Percentiles rank a stretch among this genome's conserved stretches.
Evolutionary conservation across 2,888 invertebrate genomes (phyloP).

Genomic region (Ophonus ardosiacus): DNA sequence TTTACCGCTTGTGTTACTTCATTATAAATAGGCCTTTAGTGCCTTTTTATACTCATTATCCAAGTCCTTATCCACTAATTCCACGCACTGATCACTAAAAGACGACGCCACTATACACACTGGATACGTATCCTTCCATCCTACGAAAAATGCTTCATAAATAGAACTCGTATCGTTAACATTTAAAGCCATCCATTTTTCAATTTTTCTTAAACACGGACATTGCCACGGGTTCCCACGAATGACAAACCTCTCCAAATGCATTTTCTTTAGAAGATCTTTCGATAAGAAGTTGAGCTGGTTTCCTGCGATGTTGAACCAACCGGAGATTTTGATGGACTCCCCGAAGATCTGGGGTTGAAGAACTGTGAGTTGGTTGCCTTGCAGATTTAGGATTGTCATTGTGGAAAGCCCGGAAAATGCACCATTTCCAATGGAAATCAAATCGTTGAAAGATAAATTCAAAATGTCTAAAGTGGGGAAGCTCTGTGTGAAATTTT

Average conservation of each 20-base stretch:
- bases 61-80: constrained; percentile 37
- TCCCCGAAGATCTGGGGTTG: constrained; percentile 25
- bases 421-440: constrained; percentile 48
- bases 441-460: constrained; percentile 21
- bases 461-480: background rate
- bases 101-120: constrained; percentile 28
- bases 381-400: background rate
- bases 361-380: constrained; percentile 17
- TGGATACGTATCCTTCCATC: constrained; percentile 13
- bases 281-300: constrained; percentile 19
- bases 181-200: constrained; percentile 26
- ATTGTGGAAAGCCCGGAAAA: background rate
- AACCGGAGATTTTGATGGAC: background rate
- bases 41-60: background rate
- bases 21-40: too few relatives aligned
- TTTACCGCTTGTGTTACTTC: too few relatives aligned
- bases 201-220: constrained; percentile 28
- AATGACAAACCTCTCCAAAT: constrained; percentile 4
- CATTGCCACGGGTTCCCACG: constrained; percentile 51
- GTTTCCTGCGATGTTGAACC: constrained; percentile 36
- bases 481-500: constrained; percentile 23
- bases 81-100: constrained; percentile 24
- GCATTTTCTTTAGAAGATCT: constrained; percentile 5
- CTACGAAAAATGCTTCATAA: background rate
- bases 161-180: background rate